A percentile compares a stretch with the other conserved stretches of the same genome.
Evolutionary conservation across 2,113 vertebrate genomes (phyloP).

Genomic region (Saguinus imperator): DNA sequence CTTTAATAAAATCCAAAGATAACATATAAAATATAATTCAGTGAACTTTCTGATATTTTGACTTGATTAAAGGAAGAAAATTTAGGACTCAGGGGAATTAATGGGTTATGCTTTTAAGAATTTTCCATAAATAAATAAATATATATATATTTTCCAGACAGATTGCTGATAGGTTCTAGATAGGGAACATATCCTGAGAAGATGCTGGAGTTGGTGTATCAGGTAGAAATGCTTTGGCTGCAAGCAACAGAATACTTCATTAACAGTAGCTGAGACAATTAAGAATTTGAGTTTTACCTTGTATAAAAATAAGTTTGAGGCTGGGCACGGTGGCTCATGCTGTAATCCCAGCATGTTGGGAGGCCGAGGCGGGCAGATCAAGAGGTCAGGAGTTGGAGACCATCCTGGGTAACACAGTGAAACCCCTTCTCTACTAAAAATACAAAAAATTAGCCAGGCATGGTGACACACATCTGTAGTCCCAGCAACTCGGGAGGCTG

Average conservation of each 20-base stretch:
- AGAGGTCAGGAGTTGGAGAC: too few species aligned
- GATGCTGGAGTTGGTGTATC: not conserved
- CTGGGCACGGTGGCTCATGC: too few species aligned
- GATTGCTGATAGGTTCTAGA: not conserved
- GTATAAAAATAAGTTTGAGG: slow-evolving; percentile 32
- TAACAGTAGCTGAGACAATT: not conserved
- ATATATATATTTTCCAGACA: not conserved
- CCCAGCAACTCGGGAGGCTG: too few species aligned
- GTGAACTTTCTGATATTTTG: slow-evolving; percentile 24
- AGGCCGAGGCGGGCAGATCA: too few species aligned
- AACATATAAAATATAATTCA: not conserved
- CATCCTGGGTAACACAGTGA: too few species aligned
- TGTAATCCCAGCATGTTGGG: too few species aligned
- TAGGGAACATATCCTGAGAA: not conserved
- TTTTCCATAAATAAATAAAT: not conserved
- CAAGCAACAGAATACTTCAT: slow-evolving; percentile 17
- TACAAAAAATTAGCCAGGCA: too few species aligned
- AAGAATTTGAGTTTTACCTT: not conserved
- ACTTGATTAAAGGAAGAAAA: slow-evolving; percentile 42
- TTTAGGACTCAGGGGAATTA: not conserved
- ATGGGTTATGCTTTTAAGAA: not conserved
- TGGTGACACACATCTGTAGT: too few species aligned
- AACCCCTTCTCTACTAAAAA: too few species aligned
- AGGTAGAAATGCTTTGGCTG: not conserved
- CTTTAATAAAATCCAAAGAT: not conserved